Percentiles rank a stretch among this genome's conserved stretches.
Conservation (phyloP, 2,113 vertebrate genomes). For the Stigmatopora nigra region DNA sequence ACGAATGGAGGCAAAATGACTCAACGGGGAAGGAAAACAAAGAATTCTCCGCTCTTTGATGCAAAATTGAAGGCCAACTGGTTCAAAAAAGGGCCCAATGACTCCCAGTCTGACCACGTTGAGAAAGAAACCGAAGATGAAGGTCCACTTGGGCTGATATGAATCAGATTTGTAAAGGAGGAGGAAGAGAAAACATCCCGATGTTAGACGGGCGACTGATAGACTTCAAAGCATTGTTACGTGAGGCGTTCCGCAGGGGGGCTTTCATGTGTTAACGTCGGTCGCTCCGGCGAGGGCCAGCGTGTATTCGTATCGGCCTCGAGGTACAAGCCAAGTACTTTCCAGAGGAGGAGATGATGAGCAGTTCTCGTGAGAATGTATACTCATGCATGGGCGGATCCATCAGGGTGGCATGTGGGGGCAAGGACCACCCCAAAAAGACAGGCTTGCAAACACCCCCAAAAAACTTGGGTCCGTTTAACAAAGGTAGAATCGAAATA, state of each 20-base stretch:
- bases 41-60: conserved; percentile 47
- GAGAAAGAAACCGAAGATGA: conserved; percentile 8
- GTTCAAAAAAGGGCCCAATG: conserved; percentile 36
- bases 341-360: conserved; percentile 1
- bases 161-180: conserved; percentile 53
- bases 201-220: conserved; percentile 48
- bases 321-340: conserved; percentile 12
- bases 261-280: conserved; percentile 68
- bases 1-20: conserved; percentile 19
- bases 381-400: background rate
- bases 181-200: conserved; percentile 58
- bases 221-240: conserved; percentile 65
- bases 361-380: conserved; percentile 10
- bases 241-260: conserved; percentile 52
- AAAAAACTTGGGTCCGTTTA: no score
- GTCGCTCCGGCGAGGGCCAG: conserved; percentile 44
- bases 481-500: no score
- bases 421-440: no score
- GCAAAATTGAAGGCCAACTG: conserved; percentile 41
- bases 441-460: no score
- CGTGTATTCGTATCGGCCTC: conserved; percentile 31
- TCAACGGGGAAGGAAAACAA: conserved; percentile 16
- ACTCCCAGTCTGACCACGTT: conserved; percentile 36
- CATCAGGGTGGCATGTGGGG: no score
- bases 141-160: conserved; percentile 39